phyloP scores from a whole-genome alignment of 2,888 invertebrate species.

The Amiota communis region DNA sequence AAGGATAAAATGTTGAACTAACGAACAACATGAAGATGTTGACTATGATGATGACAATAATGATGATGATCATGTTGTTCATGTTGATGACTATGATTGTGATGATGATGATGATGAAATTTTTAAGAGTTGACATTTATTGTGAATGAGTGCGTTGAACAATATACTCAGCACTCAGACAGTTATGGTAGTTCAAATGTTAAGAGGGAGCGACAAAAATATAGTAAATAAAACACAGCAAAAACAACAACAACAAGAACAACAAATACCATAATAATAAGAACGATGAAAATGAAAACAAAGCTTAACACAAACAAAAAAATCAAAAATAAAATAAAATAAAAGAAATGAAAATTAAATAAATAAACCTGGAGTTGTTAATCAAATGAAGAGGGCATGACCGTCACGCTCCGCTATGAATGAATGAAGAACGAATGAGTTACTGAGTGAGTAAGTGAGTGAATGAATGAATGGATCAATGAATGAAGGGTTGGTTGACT shows the following conservation, averaged over 20 bases:
- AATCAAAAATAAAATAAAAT: conserved; percentile 40
- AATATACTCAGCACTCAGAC: conserved; percentile 19
- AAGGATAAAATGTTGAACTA: conserved; percentile 11
- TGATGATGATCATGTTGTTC: conserved; percentile 42
- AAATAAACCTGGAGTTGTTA: conserved; percentile 33
- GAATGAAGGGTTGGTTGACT: conserved; percentile 29
- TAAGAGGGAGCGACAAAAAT: conserved; percentile 54
- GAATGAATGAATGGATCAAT: conserved; percentile 48
- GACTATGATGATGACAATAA: conserved; percentile 37
- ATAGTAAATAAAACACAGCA: conserved; percentile 56
- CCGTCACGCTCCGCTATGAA: conserved; percentile 68
- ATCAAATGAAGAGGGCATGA: conserved; percentile 60
- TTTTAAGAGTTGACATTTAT: conserved; percentile 60
- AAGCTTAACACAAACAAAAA: conserved; percentile 33
- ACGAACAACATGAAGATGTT: neutral
- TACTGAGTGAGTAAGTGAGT: conserved; percentile 34
- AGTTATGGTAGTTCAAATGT: conserved; percentile 29
- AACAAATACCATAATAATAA: conserved; percentile 7
- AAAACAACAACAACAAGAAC: conserved; percentile 9
- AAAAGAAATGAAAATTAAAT: conserved; percentile 37
- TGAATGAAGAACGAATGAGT: conserved; percentile 58
- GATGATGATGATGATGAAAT: conserved; percentile 58
- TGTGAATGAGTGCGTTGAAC: conserved; percentile 49
- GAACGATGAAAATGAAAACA: conserved; percentile 38
- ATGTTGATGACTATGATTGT: conserved; percentile 21